A percentile compares a stretch with the other conserved stretches of the same genome.
These are phyloP conservation scores for Sepioteuthis lessoniana DNA, from an alignment of 2,888 invertebrate species.

Conservation along the genomic window DNA sequence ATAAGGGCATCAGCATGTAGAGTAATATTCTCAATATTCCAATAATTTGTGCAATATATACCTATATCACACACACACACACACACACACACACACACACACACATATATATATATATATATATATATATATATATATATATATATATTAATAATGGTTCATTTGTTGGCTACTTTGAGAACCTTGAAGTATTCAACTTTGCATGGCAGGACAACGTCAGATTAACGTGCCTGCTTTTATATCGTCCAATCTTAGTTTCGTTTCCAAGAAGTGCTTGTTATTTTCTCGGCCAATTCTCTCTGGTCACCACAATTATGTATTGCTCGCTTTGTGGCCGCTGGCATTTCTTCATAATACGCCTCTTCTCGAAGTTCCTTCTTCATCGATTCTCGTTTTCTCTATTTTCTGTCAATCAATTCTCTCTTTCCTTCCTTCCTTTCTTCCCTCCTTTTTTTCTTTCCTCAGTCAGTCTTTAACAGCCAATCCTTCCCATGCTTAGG, in stretches of 20 bases:
- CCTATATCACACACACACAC: too few species aligned
- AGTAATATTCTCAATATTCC: too few species aligned
- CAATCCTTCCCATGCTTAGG: too few species aligned
- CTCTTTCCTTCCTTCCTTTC: background rate
- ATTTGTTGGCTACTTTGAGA: background rate
- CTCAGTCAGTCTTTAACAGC: too few species aligned
- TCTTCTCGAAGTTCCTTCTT: background rate
- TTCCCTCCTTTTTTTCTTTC: too few species aligned
- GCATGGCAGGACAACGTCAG: background rate
- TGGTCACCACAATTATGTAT: background rate
- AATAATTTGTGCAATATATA: too few species aligned
- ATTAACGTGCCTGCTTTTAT: background rate
- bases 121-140: background rate
- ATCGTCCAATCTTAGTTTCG: background rate
- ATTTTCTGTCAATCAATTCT: background rate
- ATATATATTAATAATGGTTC: background rate
- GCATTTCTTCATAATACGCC: background rate
- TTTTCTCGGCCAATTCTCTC: background rate
- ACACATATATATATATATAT: too few species aligned
- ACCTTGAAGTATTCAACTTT: background rate
- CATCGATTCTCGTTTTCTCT: background rate
- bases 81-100: too few species aligned
- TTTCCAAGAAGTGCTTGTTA: conserved; percentile 33
- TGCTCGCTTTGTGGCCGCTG: background rate
- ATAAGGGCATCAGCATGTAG: too few species aligned